phyloP scores from a whole-genome alignment of 2,797 vertebrate genomes.

The Enteromius mattozi region DNA sequence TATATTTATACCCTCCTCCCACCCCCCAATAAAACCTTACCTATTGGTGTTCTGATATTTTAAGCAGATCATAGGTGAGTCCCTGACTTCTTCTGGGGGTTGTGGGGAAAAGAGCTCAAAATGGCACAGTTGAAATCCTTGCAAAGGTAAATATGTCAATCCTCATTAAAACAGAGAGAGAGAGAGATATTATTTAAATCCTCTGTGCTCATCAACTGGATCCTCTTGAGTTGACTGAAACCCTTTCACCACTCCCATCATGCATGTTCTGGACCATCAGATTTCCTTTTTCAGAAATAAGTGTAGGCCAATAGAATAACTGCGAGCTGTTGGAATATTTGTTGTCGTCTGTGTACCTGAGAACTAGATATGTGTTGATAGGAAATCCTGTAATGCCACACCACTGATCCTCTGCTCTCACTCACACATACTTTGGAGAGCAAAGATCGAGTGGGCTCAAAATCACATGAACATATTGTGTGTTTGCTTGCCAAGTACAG shows the following conservation, averaged over 20 bases:
- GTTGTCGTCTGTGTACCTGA: conserved; percentile 24
- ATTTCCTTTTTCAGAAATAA: conserved; percentile 7
- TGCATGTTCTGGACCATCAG: background rate
- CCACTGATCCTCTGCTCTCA: conserved; percentile 39
- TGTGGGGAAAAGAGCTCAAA: conserved; percentile 11
- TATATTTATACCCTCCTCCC: background rate
- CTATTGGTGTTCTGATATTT: conserved; percentile 15
- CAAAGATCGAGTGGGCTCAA: conserved; percentile 50
- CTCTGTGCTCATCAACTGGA: background rate
- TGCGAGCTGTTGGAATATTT: background rate
- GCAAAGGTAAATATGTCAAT: conserved; percentile 5
- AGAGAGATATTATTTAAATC: background rate
- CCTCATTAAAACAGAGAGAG: conserved; percentile 9
- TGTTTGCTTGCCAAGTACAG: conserved; percentile 57
- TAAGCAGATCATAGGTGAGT: conserved; percentile 35
- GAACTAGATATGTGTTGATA: conserved; percentile 19
- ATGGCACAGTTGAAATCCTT: conserved; percentile 31
- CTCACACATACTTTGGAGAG: conserved; percentile 27
- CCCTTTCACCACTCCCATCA: background rate
- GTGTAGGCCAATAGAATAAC: background rate
- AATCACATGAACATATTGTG: conserved; percentile 63
- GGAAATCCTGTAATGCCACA: conserved; percentile 35
- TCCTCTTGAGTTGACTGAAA: background rate
- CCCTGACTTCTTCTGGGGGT: background rate
- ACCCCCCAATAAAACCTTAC: background rate